A percentile compares a stretch with the other conserved stretches of the same genome.
These are phyloP conservation scores for Eulemur rubriventer DNA, from an alignment of 2,797 vertebrate species.

Conservation along the genomic window DNA sequence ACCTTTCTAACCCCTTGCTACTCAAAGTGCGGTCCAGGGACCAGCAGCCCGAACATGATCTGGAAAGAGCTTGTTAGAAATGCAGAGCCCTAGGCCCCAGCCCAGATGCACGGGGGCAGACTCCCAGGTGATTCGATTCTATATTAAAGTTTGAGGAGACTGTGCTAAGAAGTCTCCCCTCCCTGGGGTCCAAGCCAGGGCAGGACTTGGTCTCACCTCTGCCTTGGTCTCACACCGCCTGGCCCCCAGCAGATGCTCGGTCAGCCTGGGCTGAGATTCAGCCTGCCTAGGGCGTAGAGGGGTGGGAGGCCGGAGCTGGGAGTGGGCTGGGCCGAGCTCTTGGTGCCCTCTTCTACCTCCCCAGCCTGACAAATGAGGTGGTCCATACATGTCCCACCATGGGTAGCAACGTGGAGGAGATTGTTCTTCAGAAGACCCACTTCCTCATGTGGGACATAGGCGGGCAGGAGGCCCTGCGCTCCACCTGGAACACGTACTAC, in stretches of 20 bases:
- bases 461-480: slow-evolving; percentile 90
- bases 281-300: background rate
- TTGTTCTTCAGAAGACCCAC: slow-evolving; percentile 88
- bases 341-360: background rate
- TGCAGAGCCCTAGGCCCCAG: background rate
- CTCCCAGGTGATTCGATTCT: background rate
- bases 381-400: slow-evolving; percentile 92
- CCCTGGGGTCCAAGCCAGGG: background rate
- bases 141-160: background rate
- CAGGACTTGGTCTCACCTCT: background rate
- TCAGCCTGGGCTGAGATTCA: background rate
- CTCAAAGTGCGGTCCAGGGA: background rate
- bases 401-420: slow-evolving; percentile 92
- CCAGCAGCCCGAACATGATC: background rate
- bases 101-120: background rate
- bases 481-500: slow-evolving; percentile 90
- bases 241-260: background rate
- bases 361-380: slow-evolving; percentile 90
- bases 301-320: background rate
- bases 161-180: background rate
- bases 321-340: background rate
- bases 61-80: background rate
- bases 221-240: background rate
- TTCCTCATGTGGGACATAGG: slow-evolving; percentile 94
- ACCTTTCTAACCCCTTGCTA: background rate